Conservation (phyloP, 2,888 invertebrate genomes). For the Serripes groenlandicus region DNA sequence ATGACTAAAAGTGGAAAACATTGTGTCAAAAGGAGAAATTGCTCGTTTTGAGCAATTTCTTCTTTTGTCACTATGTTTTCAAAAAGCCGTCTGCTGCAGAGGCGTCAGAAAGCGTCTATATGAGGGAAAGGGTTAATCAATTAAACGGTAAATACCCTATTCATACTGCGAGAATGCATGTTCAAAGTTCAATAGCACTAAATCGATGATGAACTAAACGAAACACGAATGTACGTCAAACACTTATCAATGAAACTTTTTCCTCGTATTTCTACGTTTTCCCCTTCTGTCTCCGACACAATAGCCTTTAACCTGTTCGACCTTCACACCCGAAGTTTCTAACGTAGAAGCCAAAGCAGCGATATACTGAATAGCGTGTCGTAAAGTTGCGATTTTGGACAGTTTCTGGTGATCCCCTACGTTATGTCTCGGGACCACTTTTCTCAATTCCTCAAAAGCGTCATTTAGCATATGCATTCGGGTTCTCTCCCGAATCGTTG, state of each 20-base stretch:
- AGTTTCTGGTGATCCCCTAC: constrained; percentile 85
- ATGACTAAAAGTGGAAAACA: too few relatives aligned
- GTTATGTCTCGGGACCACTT: constrained; percentile 85
- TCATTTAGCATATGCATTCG: constrained; percentile 86
- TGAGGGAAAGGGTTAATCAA: too few relatives aligned
- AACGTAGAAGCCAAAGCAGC: constrained; percentile 80
- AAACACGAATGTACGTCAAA: too few relatives aligned
- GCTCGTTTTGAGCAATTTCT: not conserved
- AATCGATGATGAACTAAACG: too few relatives aligned
- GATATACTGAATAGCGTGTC: constrained; percentile 86
- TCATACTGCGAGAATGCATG: too few relatives aligned
- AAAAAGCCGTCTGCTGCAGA: too few relatives aligned
- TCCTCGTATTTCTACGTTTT: constrained; percentile 61
- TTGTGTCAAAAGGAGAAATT: not conserved
- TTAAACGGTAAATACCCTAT: too few relatives aligned
- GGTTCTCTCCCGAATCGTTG: constrained; percentile 84
- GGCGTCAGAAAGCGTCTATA: too few relatives aligned
- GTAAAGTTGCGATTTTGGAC: constrained; percentile 86
- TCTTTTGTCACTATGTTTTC: not conserved
- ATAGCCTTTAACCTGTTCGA: constrained; percentile 72
- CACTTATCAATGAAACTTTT: constrained; percentile 32
- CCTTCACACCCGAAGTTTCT: constrained; percentile 78
- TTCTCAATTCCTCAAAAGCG: constrained; percentile 85
- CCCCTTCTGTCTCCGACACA: constrained; percentile 76
- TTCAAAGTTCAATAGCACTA: too few relatives aligned